Evolutionary conservation across 2,113 vertebrate genomes (phyloP).

Genomic region (Etheostoma spectabile): DNA sequence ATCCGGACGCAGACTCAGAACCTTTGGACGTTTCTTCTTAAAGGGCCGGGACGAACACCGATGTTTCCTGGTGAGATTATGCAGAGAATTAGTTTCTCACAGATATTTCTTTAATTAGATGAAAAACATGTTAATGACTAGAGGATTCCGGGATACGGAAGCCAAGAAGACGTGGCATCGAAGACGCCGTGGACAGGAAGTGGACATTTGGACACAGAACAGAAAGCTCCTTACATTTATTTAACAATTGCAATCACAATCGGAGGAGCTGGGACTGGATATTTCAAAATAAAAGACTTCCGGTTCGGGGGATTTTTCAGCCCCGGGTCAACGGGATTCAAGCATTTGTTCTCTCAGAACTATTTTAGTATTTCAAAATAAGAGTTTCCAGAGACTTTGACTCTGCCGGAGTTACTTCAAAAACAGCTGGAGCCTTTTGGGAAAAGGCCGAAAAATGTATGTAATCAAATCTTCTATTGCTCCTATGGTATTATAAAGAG

Average conservation of each 20-base stretch:
- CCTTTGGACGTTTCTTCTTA: neutral
- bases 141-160: constrained; percentile 33
- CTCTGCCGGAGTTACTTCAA: constrained; percentile 23
- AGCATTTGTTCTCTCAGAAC: constrained; percentile 41
- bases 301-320: constrained; percentile 10
- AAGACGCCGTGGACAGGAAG: constrained; percentile 27
- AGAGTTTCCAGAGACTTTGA: constrained; percentile 44
- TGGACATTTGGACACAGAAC: neutral
- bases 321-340: constrained; percentile 12
- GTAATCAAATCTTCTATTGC: constrained; percentile 54
- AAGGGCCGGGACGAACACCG: neutral
- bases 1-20: neutral
- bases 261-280: neutral
- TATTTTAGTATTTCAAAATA: constrained; percentile 63
- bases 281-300: constrained; percentile 54
- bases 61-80: constrained; percentile 24
- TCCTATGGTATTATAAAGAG: constrained; percentile 41
- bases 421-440: constrained; percentile 25
- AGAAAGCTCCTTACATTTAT: constrained; percentile 23
- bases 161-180: neutral
- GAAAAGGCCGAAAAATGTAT: constrained; percentile 11
- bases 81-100: constrained; percentile 47
- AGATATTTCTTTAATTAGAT: neutral
- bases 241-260: neutral
- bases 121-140: neutral